A percentile compares a stretch with the other conserved stretches of the same genome.
Evolutionary conservation across 2,888 invertebrate species (phyloP).

Genomic region (Ganaspis brasiliensis): DNA sequence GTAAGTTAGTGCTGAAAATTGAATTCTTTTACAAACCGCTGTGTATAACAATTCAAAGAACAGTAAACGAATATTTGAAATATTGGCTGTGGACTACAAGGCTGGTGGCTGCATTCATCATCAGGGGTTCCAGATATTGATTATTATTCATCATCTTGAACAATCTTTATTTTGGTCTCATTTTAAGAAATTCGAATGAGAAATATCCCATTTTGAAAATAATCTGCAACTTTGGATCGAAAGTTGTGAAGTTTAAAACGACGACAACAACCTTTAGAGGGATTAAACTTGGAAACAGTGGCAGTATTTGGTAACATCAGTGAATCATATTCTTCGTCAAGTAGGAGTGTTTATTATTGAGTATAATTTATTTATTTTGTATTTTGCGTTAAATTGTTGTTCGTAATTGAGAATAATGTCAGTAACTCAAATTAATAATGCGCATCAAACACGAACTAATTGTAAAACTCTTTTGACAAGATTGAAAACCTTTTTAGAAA

Average conservation of each 20-base stretch:
- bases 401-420: neutral
- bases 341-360: neutral
- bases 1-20: neutral
- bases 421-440: neutral
- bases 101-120: too few species aligned
- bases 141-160: neutral
- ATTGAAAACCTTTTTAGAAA: conserved; percentile 26
- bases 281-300: neutral
- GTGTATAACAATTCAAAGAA: neutral
- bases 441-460: conserved; percentile 6
- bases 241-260: neutral
- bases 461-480: conserved; percentile 15
- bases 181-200: neutral
- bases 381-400: neutral
- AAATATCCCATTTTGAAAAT: neutral
- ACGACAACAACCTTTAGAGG: neutral
- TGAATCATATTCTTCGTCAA: neutral
- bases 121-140: neutral
- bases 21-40: neutral
- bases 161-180: neutral
- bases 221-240: neutral
- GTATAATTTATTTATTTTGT: neutral
- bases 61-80: too few species aligned
- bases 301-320: neutral
- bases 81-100: neutral